These are phyloP conservation scores for Rhynchonycteris naso DNA, from an alignment of 2,797 vertebrate species.

Conservation along the genomic window DNA sequence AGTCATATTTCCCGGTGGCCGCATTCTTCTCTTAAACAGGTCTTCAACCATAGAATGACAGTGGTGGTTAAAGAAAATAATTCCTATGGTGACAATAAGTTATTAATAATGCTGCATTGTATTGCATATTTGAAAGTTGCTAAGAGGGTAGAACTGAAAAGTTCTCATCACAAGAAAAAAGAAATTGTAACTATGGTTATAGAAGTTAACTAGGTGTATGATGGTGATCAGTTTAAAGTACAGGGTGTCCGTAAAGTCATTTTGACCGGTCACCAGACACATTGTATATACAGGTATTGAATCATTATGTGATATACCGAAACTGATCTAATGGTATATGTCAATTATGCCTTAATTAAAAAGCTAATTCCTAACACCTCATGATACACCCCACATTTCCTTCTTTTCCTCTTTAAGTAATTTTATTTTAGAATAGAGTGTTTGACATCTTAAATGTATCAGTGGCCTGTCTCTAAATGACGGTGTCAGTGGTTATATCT, in stretches of 20 bases:
- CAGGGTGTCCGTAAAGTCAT: too few species aligned
- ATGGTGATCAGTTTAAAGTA: not conserved
- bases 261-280: too few species aligned
- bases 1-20: not conserved
- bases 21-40: not conserved
- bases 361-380: not conserved
- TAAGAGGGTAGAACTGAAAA: not conserved
- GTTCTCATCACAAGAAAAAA: not conserved
- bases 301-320: not conserved
- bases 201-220: not conserved
- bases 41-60: not conserved
- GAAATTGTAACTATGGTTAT: not conserved
- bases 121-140: not conserved
- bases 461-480: not conserved
- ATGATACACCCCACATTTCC: not conserved
- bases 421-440: not conserved
- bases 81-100: not conserved
- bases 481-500: not conserved
- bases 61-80: not conserved
- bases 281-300: not conserved
- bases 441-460: not conserved
- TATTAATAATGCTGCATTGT: not conserved
- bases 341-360: not conserved
- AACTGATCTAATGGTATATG: not conserved
- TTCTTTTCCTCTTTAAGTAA: not conserved